A percentile compares a stretch with the other conserved stretches of the same genome.
Conservation (phyloP, 2,113 vertebrate species). For the Brachyhypopomus occidentalis region DNA sequence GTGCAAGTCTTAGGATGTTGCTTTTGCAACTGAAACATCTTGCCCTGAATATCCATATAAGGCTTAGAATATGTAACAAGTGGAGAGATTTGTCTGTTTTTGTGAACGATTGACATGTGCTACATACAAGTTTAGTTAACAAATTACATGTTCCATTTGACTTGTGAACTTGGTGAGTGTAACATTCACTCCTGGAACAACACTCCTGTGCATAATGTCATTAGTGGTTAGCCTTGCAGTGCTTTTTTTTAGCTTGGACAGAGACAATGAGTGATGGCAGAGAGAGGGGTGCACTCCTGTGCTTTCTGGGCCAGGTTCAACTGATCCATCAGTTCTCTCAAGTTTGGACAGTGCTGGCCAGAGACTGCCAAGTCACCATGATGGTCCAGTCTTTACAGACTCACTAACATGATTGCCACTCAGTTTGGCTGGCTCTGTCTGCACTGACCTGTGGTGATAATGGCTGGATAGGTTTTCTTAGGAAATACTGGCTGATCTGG, state of each 20-base stretch:
- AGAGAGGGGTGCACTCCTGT: background rate
- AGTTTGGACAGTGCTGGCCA: slow-evolving; percentile 3
- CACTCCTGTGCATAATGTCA: background rate
- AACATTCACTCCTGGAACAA: background rate
- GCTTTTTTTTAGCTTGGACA: background rate
- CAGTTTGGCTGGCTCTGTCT: too few relatives aligned
- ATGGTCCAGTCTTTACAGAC: background rate
- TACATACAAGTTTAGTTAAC: too few relatives aligned
- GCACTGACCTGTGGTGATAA: too few relatives aligned
- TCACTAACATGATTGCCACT: background rate
- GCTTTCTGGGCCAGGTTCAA: background rate
- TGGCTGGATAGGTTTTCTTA: too few relatives aligned
- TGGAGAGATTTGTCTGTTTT: too few relatives aligned
- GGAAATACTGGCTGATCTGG: too few relatives aligned
- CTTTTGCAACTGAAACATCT: background rate
- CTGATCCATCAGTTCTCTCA: slow-evolving; percentile 4
- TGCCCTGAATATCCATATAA: background rate
- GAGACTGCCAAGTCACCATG: background rate
- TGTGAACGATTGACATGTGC: too few relatives aligned
- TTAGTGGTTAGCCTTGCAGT: background rate
- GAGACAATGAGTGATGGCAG: background rate
- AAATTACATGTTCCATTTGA: too few relatives aligned
- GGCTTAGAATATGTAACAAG: background rate
- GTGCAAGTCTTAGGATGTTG: background rate
- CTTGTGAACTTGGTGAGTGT: background rate